Evolutionary conservation across 1,140 invertebrate species (phyloP).

Genomic region (Neotoxoptera formosana): DNA sequence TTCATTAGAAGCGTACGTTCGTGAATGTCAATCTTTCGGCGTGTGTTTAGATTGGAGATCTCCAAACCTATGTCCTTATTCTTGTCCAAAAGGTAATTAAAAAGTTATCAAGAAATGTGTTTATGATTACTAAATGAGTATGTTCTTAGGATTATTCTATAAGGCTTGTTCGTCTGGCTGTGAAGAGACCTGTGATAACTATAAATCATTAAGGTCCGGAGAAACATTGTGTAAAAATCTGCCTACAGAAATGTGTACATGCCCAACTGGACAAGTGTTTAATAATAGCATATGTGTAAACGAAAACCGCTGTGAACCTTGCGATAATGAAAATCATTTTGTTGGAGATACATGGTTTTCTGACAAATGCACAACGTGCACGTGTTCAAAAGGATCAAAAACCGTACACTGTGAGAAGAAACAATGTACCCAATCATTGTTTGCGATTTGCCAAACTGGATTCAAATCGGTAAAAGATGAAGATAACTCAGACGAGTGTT

Average conservation of each 20-base stretch:
- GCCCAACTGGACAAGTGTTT: conserved; percentile 72
- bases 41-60: conserved; percentile 77
- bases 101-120: neutral
- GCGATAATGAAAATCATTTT: conserved; percentile 72
- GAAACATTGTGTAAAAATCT: conserved; percentile 67
- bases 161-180: conserved; percentile 73
- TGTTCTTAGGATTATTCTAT: conserved; percentile 69
- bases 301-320: conserved; percentile 70
- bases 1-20: conserved; percentile 75
- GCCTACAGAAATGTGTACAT: conserved; percentile 82
- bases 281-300: conserved; percentile 70
- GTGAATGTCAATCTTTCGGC: conserved; percentile 72
- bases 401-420: conserved; percentile 68
- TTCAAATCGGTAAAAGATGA: conserved; percentile 67
- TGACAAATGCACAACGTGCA: conserved; percentile 79
- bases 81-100: conserved; percentile 65
- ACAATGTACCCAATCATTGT: conserved; percentile 68
- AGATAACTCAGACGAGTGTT: conserved; percentile 71
- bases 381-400: conserved; percentile 66
- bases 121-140: neutral
- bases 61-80: conserved; percentile 70
- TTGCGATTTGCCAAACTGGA: conserved; percentile 69
- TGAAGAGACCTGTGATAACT: conserved; percentile 75
- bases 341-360: conserved; percentile 68
- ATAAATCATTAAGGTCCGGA: conserved; percentile 65